phyloP scores from a whole-genome alignment of 2,113 vertebrate genomes.

The Gopherus evgoodei region DNA sequence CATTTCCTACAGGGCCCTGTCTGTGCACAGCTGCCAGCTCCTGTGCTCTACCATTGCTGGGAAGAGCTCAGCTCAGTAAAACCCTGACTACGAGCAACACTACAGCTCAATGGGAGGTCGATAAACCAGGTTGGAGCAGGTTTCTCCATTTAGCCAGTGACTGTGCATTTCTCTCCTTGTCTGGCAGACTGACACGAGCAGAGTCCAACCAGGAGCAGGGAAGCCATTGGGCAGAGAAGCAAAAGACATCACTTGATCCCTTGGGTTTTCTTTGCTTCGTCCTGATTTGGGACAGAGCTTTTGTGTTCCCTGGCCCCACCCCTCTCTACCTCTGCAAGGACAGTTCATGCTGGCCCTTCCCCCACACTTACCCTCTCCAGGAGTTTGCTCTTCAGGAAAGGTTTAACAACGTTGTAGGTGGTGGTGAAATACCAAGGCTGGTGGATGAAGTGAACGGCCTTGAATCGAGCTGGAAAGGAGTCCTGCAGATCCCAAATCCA shows the following conservation, averaged over 20 bases:
- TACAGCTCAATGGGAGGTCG: neutral
- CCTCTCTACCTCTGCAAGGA: neutral
- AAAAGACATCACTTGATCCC: neutral
- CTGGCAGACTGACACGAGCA: neutral
- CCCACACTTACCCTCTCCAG: conserved; percentile 89
- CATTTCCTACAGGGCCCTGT: neutral
- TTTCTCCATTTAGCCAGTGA: neutral
- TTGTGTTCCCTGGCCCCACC: rapidly evolving
- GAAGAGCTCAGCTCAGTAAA: neutral
- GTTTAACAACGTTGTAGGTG: conserved; percentile 96
- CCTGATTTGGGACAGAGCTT: neutral
- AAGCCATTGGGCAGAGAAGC: neutral
- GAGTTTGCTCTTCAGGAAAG: conserved; percentile 96
- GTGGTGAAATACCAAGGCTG: conserved; percentile 99
- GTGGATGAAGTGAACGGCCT: conserved; percentile 95
- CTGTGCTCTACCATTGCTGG: neutral
- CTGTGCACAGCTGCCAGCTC: neutral
- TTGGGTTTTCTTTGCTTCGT: rapidly evolving
- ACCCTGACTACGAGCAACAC: neutral
- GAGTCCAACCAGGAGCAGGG: neutral
- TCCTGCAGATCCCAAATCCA: conserved; percentile 81
- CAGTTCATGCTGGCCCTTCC: neutral
- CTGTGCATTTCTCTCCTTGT: neutral
- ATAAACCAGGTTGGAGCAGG: neutral
- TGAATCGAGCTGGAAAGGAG: conserved; percentile 97